Base-by-base conservation (phyloP, 2,797 vertebrate genomes). In the Lemur catta region DNA sequence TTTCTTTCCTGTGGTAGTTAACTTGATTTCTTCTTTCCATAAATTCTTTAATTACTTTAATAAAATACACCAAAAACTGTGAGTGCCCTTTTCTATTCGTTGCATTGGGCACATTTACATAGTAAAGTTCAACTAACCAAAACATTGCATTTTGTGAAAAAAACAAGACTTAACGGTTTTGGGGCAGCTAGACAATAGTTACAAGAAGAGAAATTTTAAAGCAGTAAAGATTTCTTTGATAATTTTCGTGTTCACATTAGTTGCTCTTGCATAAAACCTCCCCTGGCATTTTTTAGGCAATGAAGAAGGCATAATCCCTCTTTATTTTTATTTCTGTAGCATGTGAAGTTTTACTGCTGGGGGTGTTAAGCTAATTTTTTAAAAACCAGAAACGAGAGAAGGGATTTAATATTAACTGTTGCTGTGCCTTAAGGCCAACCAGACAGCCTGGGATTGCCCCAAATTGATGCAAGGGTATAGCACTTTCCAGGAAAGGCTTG, bases 1-100 rank as follows among this genome's bases (percentile, higher is more conserved):
- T 91, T 88, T 89, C 72, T 97, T 91, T 84, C 80, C 84, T 94
- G 0, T 41, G 82, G 96, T 91, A 95, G 80, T 98, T 95, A 97
- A 97, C 93, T 97, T 95, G 96, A 95, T 98, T 97, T 94, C 94
- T 97, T 93, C 96, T 98, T 94, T 94, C 95, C 95, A 97, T 97
- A 97, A 98, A 97, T 97, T 97, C 71, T 96, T 97, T 97, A 96
- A 97, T 89, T 97, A 87, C 94, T 96, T 98, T 97, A 97, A 97
- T 95, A 97, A 98, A 97, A 97, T 88, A 93, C 71, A 96, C 79
- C 93, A 85, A 82, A 93, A 97, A 93, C 95, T 72, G 52, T 55
- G 89, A 91, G 81, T 72, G 41, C 90, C 41, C 48, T 86, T 97
- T 94, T 97, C 96, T 96, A 43, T 91, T 76, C 28, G 55, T 52